Evolutionary conservation across 92 coral and sea anemone species (phyloP).

Genomic region (Porites rus): DNA sequence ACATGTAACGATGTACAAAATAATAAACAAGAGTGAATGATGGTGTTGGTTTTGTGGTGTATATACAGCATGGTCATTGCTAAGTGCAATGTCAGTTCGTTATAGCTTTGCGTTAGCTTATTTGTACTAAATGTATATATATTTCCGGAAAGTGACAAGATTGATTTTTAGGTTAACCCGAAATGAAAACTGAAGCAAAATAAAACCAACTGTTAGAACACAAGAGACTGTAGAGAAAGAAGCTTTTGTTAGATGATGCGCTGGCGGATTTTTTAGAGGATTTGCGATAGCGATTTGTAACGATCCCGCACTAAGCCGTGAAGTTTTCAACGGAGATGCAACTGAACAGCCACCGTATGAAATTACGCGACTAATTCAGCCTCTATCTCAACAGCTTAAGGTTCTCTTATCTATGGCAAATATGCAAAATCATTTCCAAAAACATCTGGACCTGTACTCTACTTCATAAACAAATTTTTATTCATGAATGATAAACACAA

Average conservation of each 20-base stretch:
- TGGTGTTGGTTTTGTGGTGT: neutral
- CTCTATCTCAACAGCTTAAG: neutral
- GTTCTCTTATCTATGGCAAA: too few species aligned
- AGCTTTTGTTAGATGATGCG: neutral
- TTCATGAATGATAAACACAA: too few species aligned
- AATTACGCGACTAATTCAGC: neutral
- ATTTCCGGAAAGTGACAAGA: neutral
- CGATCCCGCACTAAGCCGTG: neutral
- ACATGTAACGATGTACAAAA: neutral
- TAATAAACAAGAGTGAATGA: neutral
- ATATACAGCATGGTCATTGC: neutral
- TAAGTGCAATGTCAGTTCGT: too few species aligned
- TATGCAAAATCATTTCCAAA: too few species aligned
- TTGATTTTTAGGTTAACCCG: neutral
- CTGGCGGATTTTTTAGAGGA: neutral
- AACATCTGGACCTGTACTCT: too few species aligned
- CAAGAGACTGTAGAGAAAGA: neutral
- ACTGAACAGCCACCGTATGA: neutral
- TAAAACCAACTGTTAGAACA: neutral
- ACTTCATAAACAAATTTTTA: too few species aligned
- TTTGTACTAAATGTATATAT: too few species aligned
- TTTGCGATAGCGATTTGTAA: neutral
- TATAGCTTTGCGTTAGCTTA: too few species aligned
- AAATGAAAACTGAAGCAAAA: neutral
- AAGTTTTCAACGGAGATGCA: neutral